Conservation (phyloP, 2,113 vertebrate genomes). For the Daboia siamensis region DNA sequence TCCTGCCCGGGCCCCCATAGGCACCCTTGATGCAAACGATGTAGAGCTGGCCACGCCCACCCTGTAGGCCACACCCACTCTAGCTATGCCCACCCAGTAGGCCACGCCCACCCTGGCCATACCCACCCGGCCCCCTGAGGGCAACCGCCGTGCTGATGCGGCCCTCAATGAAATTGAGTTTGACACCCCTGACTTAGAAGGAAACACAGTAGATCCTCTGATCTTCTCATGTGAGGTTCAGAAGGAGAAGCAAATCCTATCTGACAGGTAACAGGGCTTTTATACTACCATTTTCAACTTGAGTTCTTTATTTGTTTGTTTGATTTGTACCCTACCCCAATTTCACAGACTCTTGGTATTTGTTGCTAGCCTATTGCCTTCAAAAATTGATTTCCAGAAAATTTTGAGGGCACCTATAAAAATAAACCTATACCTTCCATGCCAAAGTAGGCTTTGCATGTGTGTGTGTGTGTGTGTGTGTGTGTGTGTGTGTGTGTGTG, state of each 20-base stretch:
- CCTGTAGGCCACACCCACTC: too few relatives aligned
- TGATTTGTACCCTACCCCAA: not conserved
- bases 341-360: not conserved
- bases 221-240: not conserved
- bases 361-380: not conserved
- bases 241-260: not conserved
- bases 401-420: not conserved
- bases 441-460: not conserved
- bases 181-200: too few relatives aligned
- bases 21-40: too few relatives aligned
- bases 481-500: not conserved
- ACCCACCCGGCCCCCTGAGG: too few relatives aligned
- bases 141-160: too few relatives aligned
- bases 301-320: not conserved
- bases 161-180: too few relatives aligned
- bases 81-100: too few relatives aligned
- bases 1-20: too few relatives aligned
- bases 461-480: not conserved
- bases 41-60: too few relatives aligned
- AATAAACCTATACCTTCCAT: not conserved
- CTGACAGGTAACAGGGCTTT: not conserved
- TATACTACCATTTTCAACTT: not conserved
- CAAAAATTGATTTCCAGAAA: not conserved
- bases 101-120: too few relatives aligned
- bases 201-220: not conserved